Base-by-base conservation (phyloP, 2,797 vertebrate species). In the Hylomyscus alleni region DNA sequence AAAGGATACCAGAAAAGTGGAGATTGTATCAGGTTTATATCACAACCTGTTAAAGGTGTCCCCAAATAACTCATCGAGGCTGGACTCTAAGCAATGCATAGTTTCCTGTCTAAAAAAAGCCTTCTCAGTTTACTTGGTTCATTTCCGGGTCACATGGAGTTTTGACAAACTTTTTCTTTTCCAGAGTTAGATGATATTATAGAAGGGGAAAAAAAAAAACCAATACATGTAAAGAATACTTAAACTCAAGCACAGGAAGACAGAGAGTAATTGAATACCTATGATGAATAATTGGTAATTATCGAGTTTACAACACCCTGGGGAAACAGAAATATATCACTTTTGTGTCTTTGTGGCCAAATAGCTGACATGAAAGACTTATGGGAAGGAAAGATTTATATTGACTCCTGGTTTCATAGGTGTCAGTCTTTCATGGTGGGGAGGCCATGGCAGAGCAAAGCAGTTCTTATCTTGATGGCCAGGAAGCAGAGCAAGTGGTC, bases 41-140 rank as follows among this genome's bases (percentile, higher is more conserved):
- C 47, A 37, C 60, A 89, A 88, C 50, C 54, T 26, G 3, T 22
- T 44, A 54, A 62, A 37, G 60, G 62, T 37, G 6, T 93, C 91
- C 50, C 50, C 19, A 24, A 81, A 62, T 52, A 90, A 89, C 90
- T 93, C 0, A 3, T 34, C 65, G 80, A 88, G 81, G 72, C 40
- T 1, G 5, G 86, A 34, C 62, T 95, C 89, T 76, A 56, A 9
- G 73, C 52, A 83, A 47, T 31, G 9, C 19, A 2, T 34, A 86
- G 11, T 89, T 88, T 93, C 34, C 20, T 88, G 87, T 37, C 54
- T 84, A 90, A 77, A n/a, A n/a, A 93, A 54, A 31, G 37, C 62
- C 54, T 90, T 97, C 65, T n/a, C 3, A 44, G 19, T 91, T 91
- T 62, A 60, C 47, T 91, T n/a, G 26, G 47, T 58, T 93, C 82